These are phyloP conservation scores for Hiodon alosoides DNA, from an alignment of 2,113 vertebrate species.

Conservation along the genomic window DNA sequence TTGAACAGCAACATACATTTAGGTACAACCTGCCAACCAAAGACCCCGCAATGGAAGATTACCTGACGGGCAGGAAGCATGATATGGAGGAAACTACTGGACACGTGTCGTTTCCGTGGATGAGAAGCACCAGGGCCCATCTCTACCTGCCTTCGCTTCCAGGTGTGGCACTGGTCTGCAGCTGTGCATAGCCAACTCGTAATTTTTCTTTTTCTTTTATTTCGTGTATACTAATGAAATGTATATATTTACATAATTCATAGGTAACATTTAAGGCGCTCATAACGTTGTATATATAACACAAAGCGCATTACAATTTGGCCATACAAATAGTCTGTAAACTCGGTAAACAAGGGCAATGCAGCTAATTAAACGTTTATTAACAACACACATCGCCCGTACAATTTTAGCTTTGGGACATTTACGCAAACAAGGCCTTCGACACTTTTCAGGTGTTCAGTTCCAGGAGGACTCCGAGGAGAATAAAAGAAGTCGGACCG, in stretches of 20 bases:
- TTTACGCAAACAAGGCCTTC: neutral
- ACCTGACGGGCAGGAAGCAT: neutral
- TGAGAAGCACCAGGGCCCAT: slow-evolving; percentile 41
- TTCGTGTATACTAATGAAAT: neutral
- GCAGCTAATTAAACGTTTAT: neutral
- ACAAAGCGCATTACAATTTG: no score
- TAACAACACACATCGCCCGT: neutral
- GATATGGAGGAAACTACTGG: slow-evolving; percentile 1
- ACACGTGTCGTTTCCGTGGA: slow-evolving; percentile 37
- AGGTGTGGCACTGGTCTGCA: slow-evolving; percentile 25
- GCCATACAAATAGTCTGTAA: no score
- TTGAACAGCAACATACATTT: slow-evolving; percentile 13
- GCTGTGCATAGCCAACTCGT: no score
- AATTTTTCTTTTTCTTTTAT: no score
- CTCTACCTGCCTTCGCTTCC: slow-evolving; percentile 20
- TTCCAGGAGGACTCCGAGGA: slow-evolving; percentile 32
- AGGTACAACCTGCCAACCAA: slow-evolving; percentile 11
- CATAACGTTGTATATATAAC: no score
- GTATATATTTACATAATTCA: no score
- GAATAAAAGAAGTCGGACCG: slow-evolving; percentile 39
- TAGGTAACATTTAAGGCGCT: no score
- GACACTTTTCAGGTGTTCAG: slow-evolving; percentile 24
- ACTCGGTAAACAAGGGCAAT: no score
- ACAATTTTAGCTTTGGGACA: neutral
- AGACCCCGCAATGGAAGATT: neutral